phyloP scores from a whole-genome alignment of 2,113 vertebrate species.

The Theristicus caerulescens region DNA sequence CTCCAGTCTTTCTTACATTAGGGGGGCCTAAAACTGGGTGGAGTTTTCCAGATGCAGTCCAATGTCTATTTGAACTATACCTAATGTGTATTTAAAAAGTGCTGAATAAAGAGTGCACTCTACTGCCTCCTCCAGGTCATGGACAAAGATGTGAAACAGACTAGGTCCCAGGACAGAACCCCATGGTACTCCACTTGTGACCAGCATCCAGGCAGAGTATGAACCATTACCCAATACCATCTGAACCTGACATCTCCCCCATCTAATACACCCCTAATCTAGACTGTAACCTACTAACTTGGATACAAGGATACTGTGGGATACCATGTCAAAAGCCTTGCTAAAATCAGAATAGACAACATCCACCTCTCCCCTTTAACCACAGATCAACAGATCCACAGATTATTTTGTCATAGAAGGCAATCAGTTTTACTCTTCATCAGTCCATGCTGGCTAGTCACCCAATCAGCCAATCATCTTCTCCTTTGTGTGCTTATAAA shows the following conservation, averaged over 20 bases:
- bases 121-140: background rate
- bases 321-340: background rate
- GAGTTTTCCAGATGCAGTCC: background rate
- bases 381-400: background rate
- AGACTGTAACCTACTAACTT: background rate
- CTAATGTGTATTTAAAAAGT: background rate
- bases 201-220: background rate
- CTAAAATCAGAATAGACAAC: background rate
- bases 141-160: background rate
- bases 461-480: background rate
- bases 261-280: background rate
- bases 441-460: background rate
- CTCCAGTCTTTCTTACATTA: background rate
- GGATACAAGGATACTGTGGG: background rate
- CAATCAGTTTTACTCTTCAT: background rate
- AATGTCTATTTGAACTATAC: background rate
- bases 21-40: background rate
- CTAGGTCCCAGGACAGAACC: background rate
- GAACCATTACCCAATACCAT: background rate
- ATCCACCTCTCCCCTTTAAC: background rate
- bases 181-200: background rate
- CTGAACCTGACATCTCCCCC: background rate
- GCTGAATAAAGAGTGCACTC: background rate
- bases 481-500: background rate
- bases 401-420: background rate